A percentile compares a stretch with the other conserved stretches of the same genome.
Evolutionary conservation across 1,140 invertebrate species (phyloP).

Genomic region (Apis laboriosa): DNA sequence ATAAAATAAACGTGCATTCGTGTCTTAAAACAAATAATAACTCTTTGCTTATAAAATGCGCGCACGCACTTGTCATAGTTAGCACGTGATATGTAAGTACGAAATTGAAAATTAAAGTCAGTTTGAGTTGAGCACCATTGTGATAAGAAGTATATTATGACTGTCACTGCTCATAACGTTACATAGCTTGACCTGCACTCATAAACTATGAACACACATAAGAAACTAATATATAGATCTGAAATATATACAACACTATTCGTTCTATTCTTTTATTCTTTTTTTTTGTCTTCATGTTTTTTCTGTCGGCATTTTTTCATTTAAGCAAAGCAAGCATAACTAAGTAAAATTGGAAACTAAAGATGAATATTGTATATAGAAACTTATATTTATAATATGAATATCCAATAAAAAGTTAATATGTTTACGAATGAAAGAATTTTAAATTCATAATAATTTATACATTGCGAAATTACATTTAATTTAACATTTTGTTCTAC

Average conservation of each 20-base stretch:
- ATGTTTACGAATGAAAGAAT: not conserved
- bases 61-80: slow-evolving; percentile 21
- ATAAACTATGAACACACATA: slow-evolving; percentile 40
- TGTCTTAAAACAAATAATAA: not conserved
- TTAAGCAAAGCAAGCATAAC: not conserved
- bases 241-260: not conserved
- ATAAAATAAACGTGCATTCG: not conserved
- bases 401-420: not conserved
- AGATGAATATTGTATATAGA: not conserved
- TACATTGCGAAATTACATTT: not conserved
- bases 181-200: slow-evolving; percentile 51
- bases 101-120: slow-evolving; percentile 16
- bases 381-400: not conserved
- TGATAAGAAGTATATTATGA: slow-evolving; percentile 67
- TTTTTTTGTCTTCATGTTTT: slow-evolving; percentile 8
- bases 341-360: slow-evolving; percentile 1
- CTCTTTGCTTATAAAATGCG: not conserved
- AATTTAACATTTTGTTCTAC: not conserved
- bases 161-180: slow-evolving; percentile 57
- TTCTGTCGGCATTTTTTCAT: slow-evolving; percentile 8
- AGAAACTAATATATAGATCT: not conserved
- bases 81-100: not conserved
- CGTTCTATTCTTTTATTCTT: slow-evolving; percentile 10
- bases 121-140: slow-evolving; percentile 64
- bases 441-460: not conserved